phyloP scores from a whole-genome alignment of 2,888 invertebrate species.

The Spisula solida region DNA sequence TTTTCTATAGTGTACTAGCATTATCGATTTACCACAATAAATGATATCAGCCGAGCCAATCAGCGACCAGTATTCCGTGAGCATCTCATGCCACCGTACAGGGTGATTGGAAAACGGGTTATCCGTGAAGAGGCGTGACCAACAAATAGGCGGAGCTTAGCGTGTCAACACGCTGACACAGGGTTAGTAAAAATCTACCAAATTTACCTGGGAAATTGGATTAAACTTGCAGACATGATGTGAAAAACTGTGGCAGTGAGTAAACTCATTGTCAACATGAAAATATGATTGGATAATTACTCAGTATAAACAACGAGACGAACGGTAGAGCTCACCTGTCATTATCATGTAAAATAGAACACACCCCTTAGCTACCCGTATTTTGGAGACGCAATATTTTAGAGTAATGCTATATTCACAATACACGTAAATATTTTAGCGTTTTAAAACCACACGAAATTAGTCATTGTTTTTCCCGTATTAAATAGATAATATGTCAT shows the following conservation, averaged over 20 bases:
- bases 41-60: conserved; percentile 79
- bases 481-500: background rate
- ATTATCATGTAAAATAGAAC: background rate
- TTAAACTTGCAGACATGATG: conserved; percentile 27
- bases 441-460: background rate
- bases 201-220: conserved; percentile 44
- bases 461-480: too few relatives aligned
- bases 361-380: conserved; percentile 63
- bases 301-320: conserved; percentile 36
- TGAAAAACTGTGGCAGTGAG: conserved; percentile 54
- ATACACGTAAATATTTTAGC: background rate
- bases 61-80: conserved; percentile 72
- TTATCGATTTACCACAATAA: conserved; percentile 79
- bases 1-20: conserved; percentile 81
- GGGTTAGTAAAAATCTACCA: conserved; percentile 34
- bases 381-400: conserved; percentile 35
- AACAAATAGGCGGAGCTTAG: conserved; percentile 73
- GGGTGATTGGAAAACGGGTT: conserved; percentile 69
- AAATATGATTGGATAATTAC: conserved; percentile 59
- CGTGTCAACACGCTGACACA: conserved; percentile 56
- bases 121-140: conserved; percentile 67
- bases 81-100: conserved; percentile 63
- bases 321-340: conserved; percentile 52
- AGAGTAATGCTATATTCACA: background rate
- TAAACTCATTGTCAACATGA: conserved; percentile 62